A percentile compares a stretch with the other conserved stretches of the same genome.
These are phyloP conservation scores for Myotis daubentonii DNA, from an alignment of 2,797 vertebrate genomes.

Conservation along the genomic window DNA sequence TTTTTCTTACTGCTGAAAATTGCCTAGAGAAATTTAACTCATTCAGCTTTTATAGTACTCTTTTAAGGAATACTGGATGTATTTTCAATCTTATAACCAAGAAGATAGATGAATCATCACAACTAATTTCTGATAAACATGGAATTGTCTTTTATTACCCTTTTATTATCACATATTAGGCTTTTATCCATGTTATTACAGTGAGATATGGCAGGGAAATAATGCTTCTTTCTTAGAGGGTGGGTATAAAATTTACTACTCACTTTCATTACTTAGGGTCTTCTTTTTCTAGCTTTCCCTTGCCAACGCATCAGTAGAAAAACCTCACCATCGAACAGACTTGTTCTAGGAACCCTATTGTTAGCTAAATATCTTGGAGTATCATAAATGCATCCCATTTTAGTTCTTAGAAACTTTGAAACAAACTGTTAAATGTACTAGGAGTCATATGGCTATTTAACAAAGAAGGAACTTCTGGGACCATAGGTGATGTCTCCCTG, in stretches of 20 bases:
- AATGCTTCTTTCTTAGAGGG: constrained; percentile 18
- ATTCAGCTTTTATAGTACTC: constrained; percentile 69
- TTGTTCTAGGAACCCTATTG: not conserved
- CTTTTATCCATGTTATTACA: constrained; percentile 56
- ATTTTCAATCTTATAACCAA: constrained; percentile 65
- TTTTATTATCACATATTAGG: constrained; percentile 54
- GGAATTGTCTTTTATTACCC: constrained; percentile 64
- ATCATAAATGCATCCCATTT: constrained; percentile 39
- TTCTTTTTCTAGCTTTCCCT: constrained; percentile 43
- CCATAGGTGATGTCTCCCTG: not conserved
- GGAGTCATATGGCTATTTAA: not conserved
- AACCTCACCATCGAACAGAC: not conserved
- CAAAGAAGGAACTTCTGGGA: not conserved
- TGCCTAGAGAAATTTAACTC: constrained; percentile 74
- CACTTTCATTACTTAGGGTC: not conserved
- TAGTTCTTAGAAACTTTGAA: constrained; percentile 41
- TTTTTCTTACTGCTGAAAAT: constrained; percentile 74
- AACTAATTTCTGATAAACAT: constrained; percentile 71
- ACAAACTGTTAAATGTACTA: not conserved
- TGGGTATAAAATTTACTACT: constrained; percentile 23
- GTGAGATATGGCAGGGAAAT: constrained; percentile 35
- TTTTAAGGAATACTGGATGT: constrained; percentile 47
- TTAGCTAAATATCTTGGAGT: not conserved
- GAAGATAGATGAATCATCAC: constrained; percentile 65
- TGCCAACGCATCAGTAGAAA: not conserved